These are phyloP conservation scores for Zoanthus sociatus DNA, from an alignment of 92 coral and sea anemone species.

Conservation along the genomic window DNA sequence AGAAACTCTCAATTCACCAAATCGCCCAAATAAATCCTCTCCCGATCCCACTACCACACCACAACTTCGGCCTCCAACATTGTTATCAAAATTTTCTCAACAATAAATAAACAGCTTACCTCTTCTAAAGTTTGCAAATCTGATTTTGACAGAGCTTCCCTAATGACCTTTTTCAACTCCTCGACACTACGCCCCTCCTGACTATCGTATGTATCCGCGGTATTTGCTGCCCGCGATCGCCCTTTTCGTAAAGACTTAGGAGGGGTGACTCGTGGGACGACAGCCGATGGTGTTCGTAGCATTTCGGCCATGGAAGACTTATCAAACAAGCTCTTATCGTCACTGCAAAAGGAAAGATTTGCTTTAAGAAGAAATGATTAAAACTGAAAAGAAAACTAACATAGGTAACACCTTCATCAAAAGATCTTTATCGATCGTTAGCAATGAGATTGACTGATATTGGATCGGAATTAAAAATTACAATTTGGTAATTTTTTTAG, in stretches of 20 bases:
- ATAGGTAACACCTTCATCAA: no score
- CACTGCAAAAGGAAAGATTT: conserved; percentile 54
- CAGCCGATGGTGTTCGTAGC: conserved; percentile 58
- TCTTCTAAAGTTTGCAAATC: conserved; percentile 86
- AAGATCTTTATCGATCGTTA: no score
- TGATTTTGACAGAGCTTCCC: conserved; percentile 60
- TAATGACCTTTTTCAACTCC: conserved; percentile 75
- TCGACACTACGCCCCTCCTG: conserved; percentile 93
- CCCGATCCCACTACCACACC: no score
- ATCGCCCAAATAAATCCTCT: no score
- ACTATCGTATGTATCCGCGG: conserved; percentile 87
- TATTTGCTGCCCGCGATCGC: conserved; percentile 79
- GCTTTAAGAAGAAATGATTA: background rate
- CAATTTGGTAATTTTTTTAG: no score
- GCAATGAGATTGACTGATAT: no score
- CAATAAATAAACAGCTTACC: conserved; percentile 56
- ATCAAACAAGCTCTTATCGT: conserved; percentile 90
- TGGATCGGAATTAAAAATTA: no score
- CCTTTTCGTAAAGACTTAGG: conserved; percentile 89
- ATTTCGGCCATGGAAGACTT: conserved; percentile 79
- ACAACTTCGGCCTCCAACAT: no score
- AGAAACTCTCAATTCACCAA: no score
- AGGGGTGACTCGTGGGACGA: conserved; percentile 70
- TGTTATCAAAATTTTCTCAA: no score
- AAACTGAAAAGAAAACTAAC: background rate